Evolutionary conservation across 2,888 invertebrate genomes (phyloP), one percentile per base, ranked within the genome.

Genomic region (Ophion ventricosus): DNA sequence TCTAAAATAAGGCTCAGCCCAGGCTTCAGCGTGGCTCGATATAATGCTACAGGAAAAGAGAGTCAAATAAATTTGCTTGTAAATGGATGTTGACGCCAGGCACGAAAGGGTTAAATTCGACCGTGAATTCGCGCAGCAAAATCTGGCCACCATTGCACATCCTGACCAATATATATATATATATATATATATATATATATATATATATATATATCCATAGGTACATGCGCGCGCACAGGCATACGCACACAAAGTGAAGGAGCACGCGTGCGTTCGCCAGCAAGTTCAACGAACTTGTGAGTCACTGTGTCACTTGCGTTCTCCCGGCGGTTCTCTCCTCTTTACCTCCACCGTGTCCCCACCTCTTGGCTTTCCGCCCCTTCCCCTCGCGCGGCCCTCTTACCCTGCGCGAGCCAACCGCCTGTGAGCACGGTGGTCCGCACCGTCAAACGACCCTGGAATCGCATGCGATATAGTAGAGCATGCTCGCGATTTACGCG

Each of bases 221-320:
- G 43, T 57, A 56, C 56, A 57, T 29, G 23, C n/a, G 49, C 59
- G 69, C 43, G 29, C 10, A 57, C 23, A 40, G 35, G 10, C 72
- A 49, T 20, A 40, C 40, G 43, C 70, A 79, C 67, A 73, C 61
- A 72, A 73, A 64, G 72, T 61, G 57, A 79, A 66, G 66, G 75
- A 85, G 83, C 79, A 85, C 86, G 82, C 86, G 86, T 86, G 86
- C 86, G 82, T 82, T 86, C 85, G 79, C 85, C 74, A 73, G 61
- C 76, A 78, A 75, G 86, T 86, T 87, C 87, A 87, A 87, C 85
- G 87, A 87, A 87, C 87, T 85, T 80, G 80, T 86, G 83, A 87
- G 82, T 84, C 87, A 85, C 85, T 83, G 84, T 77, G 76, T 83
- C 78, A 81, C 83, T 83, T 80, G 84, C 84, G 83, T 64, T 82